A percentile compares a stretch with the other conserved stretches of the same genome.
phyloP scores from a whole-genome alignment of 2,113 vertebrate species.

The Stictonetta naevosa region DNA sequence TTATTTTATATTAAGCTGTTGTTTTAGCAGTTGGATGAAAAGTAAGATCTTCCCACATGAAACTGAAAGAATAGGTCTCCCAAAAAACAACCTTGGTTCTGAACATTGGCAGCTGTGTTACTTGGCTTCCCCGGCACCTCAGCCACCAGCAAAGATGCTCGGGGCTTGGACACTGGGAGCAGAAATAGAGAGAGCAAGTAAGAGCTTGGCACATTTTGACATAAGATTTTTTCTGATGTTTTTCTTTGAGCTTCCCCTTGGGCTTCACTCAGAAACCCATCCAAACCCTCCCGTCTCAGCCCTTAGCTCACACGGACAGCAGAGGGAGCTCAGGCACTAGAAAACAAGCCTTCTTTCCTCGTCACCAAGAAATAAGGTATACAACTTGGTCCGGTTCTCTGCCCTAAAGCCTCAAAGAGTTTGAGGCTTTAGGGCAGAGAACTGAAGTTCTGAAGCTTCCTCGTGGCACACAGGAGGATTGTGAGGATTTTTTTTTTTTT shows the following conservation, averaged over 20 bases:
- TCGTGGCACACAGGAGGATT: background rate
- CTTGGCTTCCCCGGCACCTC: rapidly evolving
- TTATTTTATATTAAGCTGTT: background rate
- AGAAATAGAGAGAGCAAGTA: rapidly evolving
- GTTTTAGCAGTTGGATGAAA: background rate
- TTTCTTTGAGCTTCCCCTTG: background rate
- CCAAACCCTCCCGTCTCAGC: background rate
- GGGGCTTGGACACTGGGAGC: rapidly evolving
- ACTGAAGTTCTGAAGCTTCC: background rate
- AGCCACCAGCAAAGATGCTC: background rate
- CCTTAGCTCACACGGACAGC: background rate
- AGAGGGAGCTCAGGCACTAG: constrained; percentile 47
- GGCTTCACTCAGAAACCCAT: background rate
- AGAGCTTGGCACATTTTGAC: background rate
- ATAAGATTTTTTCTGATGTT: background rate
- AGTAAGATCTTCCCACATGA: background rate
- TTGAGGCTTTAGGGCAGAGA: too few species aligned
- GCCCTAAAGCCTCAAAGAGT: rapidly evolving
- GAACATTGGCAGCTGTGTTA: rapidly evolving
- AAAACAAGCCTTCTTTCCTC: background rate
- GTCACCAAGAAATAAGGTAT: background rate
- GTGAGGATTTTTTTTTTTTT: background rate
- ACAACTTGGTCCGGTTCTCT: background rate
- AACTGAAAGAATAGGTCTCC: background rate
- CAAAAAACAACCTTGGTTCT: background rate